Evolutionary conservation across 2,797 vertebrate species (phyloP), one percentile per base, ranked within the genome.

Genomic region (Crax fasciolata): DNA sequence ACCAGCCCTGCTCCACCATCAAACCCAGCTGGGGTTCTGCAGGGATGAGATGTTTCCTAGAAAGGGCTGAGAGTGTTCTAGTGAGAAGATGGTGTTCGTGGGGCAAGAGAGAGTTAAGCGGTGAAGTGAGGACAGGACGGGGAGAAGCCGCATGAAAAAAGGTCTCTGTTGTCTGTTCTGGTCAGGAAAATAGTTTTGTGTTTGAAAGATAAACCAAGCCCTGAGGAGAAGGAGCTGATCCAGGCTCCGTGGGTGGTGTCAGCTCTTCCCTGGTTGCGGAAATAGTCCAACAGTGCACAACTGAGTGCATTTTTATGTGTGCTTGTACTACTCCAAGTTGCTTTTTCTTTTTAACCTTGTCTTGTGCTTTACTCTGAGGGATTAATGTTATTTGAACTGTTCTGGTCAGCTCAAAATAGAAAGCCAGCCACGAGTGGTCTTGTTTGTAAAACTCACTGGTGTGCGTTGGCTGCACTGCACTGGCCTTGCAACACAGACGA

Each of bases 201-300:
- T 61, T 91, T 90, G 83, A 72, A 85, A 89, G 76, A 93, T 63
- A 41, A 85, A 67, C 44, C 19, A 39, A 91, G n/a, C 72, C 79
- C 63, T 0, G n/a, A 77, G 78, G 87, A 91, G 81, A 84, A 80
- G 66, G 77, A 94, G 49, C 67, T 76, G 81, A 43, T 92, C 84
- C 92, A 91, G 75, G 35, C 92, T 87, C 72, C 0, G 5, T 80
- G 92, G 85, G 90, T 91, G 85, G 65, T 91, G 78, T 73, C 52
- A 83, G 81, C 84, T 81, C 68, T 91, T 79, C 39, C 77, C 39
- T 0, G 0, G 3, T 23, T 66, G 46, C 63, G 66, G 63, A 92
- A 68, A 55, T 24, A 55, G 67, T 81, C 91, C 84, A 92, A 21
- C 0, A 2, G 35, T 41, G 39, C 38, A 80, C 61, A 77, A 28